These are phyloP conservation scores for Aphelocoma californica DNA, from an alignment of 2,797 vertebrate genomes.

Conservation along the genomic window DNA sequence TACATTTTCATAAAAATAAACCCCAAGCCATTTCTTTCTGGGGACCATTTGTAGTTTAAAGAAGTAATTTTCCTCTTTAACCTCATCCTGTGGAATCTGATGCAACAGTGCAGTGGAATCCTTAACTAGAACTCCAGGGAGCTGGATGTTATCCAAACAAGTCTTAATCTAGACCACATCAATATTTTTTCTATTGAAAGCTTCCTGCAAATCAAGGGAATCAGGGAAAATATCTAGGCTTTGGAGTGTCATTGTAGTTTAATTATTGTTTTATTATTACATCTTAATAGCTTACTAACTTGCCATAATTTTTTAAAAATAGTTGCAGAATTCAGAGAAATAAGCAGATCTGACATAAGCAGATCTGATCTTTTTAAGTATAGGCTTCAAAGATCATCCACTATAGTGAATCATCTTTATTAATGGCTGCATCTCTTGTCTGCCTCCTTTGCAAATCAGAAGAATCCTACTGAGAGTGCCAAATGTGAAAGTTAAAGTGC, in stretches of 20 bases:
- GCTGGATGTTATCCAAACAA: background rate
- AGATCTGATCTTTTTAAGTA: background rate
- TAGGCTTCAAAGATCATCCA: background rate
- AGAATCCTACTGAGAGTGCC: background rate
- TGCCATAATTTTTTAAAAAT: background rate
- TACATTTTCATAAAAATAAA: background rate
- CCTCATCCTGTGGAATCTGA: slow-evolving; percentile 29
- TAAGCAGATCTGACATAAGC: background rate
- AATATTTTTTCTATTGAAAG: slow-evolving; percentile 2
- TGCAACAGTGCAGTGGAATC: background rate
- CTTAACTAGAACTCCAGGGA: slow-evolving; percentile 13
- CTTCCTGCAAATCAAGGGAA: background rate
- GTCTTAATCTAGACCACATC: background rate
- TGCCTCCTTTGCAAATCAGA: background rate
- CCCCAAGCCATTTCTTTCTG: background rate
- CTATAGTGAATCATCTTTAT: background rate
- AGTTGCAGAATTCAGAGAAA: background rate
- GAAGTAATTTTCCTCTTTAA: slow-evolving; percentile 31
- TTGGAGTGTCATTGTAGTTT: background rate
- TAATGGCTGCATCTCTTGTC: background rate
- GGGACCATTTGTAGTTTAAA: background rate
- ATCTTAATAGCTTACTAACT: background rate
- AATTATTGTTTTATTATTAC: background rate
- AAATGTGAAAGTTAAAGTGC: background rate
- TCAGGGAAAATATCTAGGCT: background rate